Evolutionary conservation across 2,888 invertebrate genomes (phyloP).

Genomic region (Andrena minutula): DNA sequence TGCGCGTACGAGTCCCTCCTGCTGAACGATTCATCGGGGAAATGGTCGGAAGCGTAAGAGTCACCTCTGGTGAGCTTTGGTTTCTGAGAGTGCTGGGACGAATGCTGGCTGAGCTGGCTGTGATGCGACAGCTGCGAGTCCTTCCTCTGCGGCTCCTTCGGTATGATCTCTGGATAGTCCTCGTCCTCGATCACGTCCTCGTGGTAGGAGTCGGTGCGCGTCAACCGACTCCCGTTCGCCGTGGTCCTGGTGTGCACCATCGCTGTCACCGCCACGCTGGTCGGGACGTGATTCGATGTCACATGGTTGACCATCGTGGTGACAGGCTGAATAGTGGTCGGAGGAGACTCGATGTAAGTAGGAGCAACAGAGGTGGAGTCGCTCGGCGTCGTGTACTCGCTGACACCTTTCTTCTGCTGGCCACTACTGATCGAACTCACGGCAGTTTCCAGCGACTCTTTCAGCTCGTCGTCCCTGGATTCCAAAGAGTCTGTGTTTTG

Average conservation of each 20-base stretch:
- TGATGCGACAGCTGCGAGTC: constrained; percentile 80
- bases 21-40: constrained; percentile 75
- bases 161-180: constrained; percentile 77
- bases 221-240: constrained; percentile 84
- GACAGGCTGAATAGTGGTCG: constrained; percentile 73
- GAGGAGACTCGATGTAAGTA: constrained; percentile 75
- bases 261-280: constrained; percentile 84
- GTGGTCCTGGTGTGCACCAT: constrained; percentile 82
- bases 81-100: constrained; percentile 77
- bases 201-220: constrained; percentile 79
- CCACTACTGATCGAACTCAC: constrained; percentile 84
- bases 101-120: constrained; percentile 76
- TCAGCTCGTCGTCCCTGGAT: constrained; percentile 86
- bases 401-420: constrained; percentile 78
- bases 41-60: constrained; percentile 81
- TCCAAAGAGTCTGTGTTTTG: constrained; percentile 87
- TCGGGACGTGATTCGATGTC: constrained; percentile 76
- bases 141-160: constrained; percentile 78
- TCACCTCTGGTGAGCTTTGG: constrained; percentile 79
- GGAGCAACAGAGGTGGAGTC: constrained; percentile 75
- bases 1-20: constrained; percentile 75
- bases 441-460: constrained; percentile 87
- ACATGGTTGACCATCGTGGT: constrained; percentile 83
- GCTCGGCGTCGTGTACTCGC: constrained; percentile 79
- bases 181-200: constrained; percentile 79